Base-by-base conservation (phyloP, 2,888 invertebrate species). In the Apamea crenata region DNA sequence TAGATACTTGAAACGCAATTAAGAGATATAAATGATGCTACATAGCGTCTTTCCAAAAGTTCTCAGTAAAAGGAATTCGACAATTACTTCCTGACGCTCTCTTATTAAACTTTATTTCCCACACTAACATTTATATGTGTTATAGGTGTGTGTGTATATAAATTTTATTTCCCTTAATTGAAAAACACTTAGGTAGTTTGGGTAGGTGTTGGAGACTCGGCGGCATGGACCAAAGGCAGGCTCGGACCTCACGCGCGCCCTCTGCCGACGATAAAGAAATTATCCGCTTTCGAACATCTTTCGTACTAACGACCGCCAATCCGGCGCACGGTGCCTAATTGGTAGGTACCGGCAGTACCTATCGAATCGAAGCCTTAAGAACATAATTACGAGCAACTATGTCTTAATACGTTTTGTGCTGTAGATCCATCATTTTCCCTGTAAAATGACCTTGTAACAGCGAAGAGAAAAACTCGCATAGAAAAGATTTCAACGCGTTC, bases 241-340 rank as follows among this genome's bases (percentile, higher is more conserved):
- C 21, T 75, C 89, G 92, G 95, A 95, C 95, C 95, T 93, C 95
- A 95, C 95, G 92, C 94, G 93, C 93, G 92, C 92, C 92, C 90
- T 89, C 89, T 89, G 84, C 86, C 85, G 80, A 84, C 90, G 95
- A 95, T 96, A 94, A 95, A 95, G 95, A 95, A 95, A 95, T 96
- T 95, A 95, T 93, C 94, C 92, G 90, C 93, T 93, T 93, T 92
- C 92, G 89, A 90, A 90, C 93, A 94, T 95, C 92, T 93, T 93
- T 92, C 91, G 89, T 90, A 91, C 94, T 94, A 95, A 95, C 94
- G 94, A 95, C 93, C 92, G 89, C 91, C 91, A 91, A 91, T 91
- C 85, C 81, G 85, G 80, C 86, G 88, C 89, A 91, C 88, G 90
- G 86, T 85, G 88, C 89, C 92, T 94, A 94, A 94, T 94, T 94